Evolutionary conservation across 2,888 invertebrate genomes (phyloP), one percentile per base, ranked within the genome.

Genomic region (Laspeyria flexula): DNA sequence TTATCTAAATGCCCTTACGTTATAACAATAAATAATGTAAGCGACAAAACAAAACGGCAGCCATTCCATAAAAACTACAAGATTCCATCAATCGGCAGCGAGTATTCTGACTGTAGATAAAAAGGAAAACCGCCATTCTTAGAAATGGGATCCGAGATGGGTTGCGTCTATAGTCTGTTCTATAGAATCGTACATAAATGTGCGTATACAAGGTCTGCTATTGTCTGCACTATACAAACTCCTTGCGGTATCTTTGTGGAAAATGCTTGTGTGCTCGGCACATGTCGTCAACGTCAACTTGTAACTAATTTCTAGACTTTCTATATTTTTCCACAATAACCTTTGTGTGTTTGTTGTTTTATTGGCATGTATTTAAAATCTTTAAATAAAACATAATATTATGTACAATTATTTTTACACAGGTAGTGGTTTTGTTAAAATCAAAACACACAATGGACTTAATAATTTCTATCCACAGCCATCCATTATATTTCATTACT

Each of bases 61-160:
- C 23, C 35, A 53, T 62, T 51, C 42, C 25, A 57, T 51, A 47
- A 53, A 63, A 60, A 53, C 70, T 55, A 65, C 55, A 60, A 65
- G 60, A 70, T 70, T 69, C 65, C 60, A 70, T 70, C 70, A 69
- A 70, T 70, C 65, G 69, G 49, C 59, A 59, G 59, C 58, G 43
- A 69, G 56, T 60, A 58, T 65, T 64, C 59, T 58, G 55, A 48
- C 63, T 60, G 50, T 46, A 70, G 67, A 70, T 70, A 70, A 65
- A 70, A 70, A 70, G 57, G 59, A 56, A 68, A 70, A 65, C 60
- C 59, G 65, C 63, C 63, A 63, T 70, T 70, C 59, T 70, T 59
- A 51, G 65, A 70, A 70, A 70, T 70, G 63, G 65, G 59, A 53
- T 70, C 55, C 44, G 49, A 65, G 65, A 65, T 65, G 57, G 68